Conservation (phyloP, 2,797 vertebrate genomes). For the Pantherophis vulpinus region DNA sequence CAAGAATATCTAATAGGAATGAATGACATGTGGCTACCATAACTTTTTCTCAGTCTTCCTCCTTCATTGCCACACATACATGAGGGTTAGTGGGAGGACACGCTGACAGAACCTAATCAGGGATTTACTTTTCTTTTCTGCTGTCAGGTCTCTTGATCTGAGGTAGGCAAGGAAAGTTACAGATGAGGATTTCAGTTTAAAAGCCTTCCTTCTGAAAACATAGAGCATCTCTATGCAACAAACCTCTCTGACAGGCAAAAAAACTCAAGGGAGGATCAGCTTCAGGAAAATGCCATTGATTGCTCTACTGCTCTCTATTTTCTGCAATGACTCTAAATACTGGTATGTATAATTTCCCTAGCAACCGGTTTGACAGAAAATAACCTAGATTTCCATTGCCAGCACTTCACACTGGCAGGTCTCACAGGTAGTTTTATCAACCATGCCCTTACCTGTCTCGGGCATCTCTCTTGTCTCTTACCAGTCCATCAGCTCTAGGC, state of each 20-base stretch:
- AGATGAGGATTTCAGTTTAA: conserved; percentile 28
- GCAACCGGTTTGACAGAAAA: conserved; percentile 15
- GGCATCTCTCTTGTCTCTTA: not conserved
- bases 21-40: not conserved
- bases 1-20: not conserved
- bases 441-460: not conserved
- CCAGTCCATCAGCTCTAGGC: too few species aligned
- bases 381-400: not conserved
- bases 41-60: not conserved
- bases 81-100: not conserved
- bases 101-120: conserved; percentile 23
- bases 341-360: conserved; percentile 41
- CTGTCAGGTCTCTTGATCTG: conserved; percentile 30
- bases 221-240: conserved; percentile 22
- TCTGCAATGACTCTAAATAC: conserved; percentile 25
- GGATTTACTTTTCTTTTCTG: conserved; percentile 39
- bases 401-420: not conserved
- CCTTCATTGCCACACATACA: not conserved
- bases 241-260: conserved; percentile 41
- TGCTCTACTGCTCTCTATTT: conserved; percentile 38
- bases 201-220: conserved; percentile 47
- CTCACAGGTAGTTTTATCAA: not conserved
- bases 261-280: conserved; percentile 55
- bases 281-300: conserved; percentile 45
- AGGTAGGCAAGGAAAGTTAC: conserved; percentile 19